Percentiles rank a stretch among this genome's conserved stretches.
Evolutionary conservation across 2,888 invertebrate species (phyloP).

Genomic region (Sylvicola cinctus): DNA sequence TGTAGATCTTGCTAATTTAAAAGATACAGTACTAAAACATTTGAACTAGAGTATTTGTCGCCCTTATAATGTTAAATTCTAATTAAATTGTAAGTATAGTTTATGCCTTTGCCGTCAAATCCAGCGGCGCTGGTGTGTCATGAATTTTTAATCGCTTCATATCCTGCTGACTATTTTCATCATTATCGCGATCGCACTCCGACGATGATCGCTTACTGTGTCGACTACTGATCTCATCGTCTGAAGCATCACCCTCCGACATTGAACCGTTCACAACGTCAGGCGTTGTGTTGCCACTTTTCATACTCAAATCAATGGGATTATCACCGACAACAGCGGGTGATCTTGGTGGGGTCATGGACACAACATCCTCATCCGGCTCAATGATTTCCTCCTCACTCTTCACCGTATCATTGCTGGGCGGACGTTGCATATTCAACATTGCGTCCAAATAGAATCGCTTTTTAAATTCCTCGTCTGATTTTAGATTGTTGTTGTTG

Average conservation of each 20-base stretch:
- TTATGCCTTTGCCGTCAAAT: slow-evolving; percentile 45
- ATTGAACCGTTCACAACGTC: slow-evolving; percentile 15
- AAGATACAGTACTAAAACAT: too few species aligned
- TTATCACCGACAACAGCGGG: slow-evolving; percentile 28
- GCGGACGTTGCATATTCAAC: slow-evolving; percentile 44
- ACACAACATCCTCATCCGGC: slow-evolving; percentile 26
- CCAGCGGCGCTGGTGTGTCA: slow-evolving; percentile 24
- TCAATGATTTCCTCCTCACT: slow-evolving; percentile 24
- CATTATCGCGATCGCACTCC: slow-evolving; percentile 31
- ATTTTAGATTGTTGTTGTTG: slow-evolving; percentile 23
- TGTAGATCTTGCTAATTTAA: too few species aligned
- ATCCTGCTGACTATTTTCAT: slow-evolving; percentile 25
- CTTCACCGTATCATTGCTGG: slow-evolving; percentile 15
- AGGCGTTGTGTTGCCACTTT: slow-evolving; percentile 34
- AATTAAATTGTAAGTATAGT: not conserved
- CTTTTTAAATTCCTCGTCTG: slow-evolving; percentile 38
- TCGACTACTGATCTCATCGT: slow-evolving; percentile 10
- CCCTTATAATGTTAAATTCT: too few species aligned
- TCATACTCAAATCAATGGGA: slow-evolving; percentile 65
- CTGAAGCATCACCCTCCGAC: slow-evolving; percentile 10
- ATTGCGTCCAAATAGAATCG: slow-evolving; percentile 56
- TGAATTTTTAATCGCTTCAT: slow-evolving; percentile 35
- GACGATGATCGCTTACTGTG: slow-evolving; percentile 16
- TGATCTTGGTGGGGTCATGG: slow-evolving; percentile 31
- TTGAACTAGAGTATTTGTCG: too few species aligned